Evolutionary conservation across 2,113 vertebrate genomes (phyloP), one percentile per base, ranked within the genome.

Genomic region (Saccopteryx bilineata): DNA sequence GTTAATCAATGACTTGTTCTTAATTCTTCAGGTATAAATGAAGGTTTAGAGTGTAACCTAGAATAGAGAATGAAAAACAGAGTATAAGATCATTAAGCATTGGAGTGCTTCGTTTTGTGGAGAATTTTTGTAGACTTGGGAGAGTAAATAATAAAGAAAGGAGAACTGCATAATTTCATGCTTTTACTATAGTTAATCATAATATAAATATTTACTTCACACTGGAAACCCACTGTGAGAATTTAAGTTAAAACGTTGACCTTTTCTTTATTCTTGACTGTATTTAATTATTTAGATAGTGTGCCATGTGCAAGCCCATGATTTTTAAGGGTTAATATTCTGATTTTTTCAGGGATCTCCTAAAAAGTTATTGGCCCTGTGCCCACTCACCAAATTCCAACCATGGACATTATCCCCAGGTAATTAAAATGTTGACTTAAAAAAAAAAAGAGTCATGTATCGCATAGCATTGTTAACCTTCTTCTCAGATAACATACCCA

Each of bases 401-500:
- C 18, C 65, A 61, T 58, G 80, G 82, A 93, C 24, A 26, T 85
- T 79, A 89, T 94, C 65, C 72, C 39, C 13, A 88, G 79, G 75
- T 94, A 97, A 97, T 96, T 95, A 95, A 97, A 97, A 91, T 76
- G 58, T 95, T 97, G 85, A 89, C 52, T 94, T 90, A 28, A 86
- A 85, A 24, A 68, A 24, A 50, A 56, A 54, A 87, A 83, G 69
- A 95, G 18, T 39, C 48, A 91, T 50, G 68, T 66, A 94, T 96
- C 89, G 90, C 69, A 72, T 90, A 75, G 23, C 75, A 87, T 56
- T 94, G 86, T 94, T 96, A 96, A 96, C 89, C 89, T 97, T 79
- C 90, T 83, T 94, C 90, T 91, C 88, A 89, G 75, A 95, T 96
- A 94, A 79, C 5, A 6, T 54, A 80, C 10, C 28, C 48, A 10